Evolutionary conservation across 2,113 vertebrate genomes (phyloP), one percentile per base, ranked within the genome.

Genomic region (Galeopterus variegatus): DNA sequence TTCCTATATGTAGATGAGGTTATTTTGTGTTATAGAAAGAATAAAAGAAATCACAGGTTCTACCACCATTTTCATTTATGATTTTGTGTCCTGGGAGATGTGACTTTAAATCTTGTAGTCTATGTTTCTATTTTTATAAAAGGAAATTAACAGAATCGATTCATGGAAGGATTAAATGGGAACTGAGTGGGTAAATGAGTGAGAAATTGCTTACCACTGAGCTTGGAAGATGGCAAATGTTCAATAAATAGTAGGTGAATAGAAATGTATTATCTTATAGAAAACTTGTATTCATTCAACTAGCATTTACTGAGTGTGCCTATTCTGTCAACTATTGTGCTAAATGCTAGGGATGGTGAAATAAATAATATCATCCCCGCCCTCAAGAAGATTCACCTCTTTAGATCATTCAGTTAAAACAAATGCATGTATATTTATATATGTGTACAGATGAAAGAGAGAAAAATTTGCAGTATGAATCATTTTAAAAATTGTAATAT

Each of bases 121-220:
- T 48, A 50, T 72, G 89, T 96, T 95, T 64, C 21, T n/a, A 28
- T 50, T 86, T 86, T 56, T 75, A 77, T 82, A 36, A 82, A 82
- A 67, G 15, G 8, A 83, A 52, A 69, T 13, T 84, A 56, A 72
- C 8, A 91, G 3, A 81, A 62, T 58, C 36, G 13, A 88, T 64
- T 92, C 50, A 72, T 45, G 9, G 8, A 6, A 76, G 12, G 23
- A 81, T 70, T 65, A 65, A 41, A 1, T 65, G 9, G 76, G 4
- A 12, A 87, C 4, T 54, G 28, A 82, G 36, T 21, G 1, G 0
- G 36, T 48, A 83, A 67, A 64, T 45, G 4, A 72, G 0, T 45
- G 65, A 95, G 31, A 80, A 76, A 28, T 1, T 31, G 3, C 24
- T 84, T 36, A 91, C 11, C 54, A 21, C 1, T 54, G n/a, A 10